Evolutionary conservation across 2,888 invertebrate species (phyloP), one percentile per base, ranked within the genome.

Genomic region (Cheilosia pagana): DNA sequence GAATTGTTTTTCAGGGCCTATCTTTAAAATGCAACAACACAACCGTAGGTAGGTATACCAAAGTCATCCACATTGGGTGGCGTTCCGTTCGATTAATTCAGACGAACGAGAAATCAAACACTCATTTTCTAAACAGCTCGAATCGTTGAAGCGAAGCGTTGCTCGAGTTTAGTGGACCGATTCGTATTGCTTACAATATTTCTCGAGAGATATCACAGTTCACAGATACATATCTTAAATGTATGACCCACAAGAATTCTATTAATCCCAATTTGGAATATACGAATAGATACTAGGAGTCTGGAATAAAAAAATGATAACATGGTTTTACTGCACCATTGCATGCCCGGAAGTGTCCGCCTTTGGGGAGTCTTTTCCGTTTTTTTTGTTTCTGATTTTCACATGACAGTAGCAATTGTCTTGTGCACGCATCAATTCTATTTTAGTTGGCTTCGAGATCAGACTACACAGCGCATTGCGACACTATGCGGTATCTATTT

Each of bases 51-150:
- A n/a, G n/a, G n/a, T n/a, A 5, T 35, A 35, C 19, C 35, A 23
- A 71, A 59, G 21, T 28, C 28, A 16, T 53, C 55, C 39, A 55
- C 65, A 48, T 57, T 78, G 60, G 63, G 21, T 53, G 63, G 63
- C 75, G 81, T 81, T 85, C 79, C 85, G 65, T 81, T 75, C 52
- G 71, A 85, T 81, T 85, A 71, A 76, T 23, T 59, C 50, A 67
- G 60, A 52, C 50, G 52, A 65, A 75, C 53, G 75, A 68, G 72
- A 70, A 79, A 83, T 53, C 79, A 59, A 79, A 81, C 65, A 85
- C 70, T 71, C 55, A 71, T 71, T 62, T 48, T 53, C 55, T 70
- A 6, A 59, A n/a, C 59, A 31, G 39, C 60, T 67, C 59, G 67
- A 50, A 60, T 53, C 75, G 67, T 75, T 85, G 71, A 85, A 70